Evolutionary conservation across 2,888 invertebrate species (phyloP).

Genomic region (Sthenelais limicola): DNA sequence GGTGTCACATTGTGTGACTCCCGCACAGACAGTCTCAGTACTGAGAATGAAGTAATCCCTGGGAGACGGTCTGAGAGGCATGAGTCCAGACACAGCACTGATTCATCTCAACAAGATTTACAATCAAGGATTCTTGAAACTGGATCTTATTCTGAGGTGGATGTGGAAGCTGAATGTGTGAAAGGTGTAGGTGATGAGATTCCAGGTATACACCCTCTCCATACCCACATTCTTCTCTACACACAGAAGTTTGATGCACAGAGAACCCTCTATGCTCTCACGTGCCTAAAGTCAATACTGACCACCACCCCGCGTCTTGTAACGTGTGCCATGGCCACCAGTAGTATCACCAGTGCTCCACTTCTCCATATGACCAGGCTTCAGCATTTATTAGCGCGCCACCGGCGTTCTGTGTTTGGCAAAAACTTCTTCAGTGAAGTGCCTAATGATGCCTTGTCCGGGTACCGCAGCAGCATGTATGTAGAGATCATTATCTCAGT

Average conservation of each 20-base stretch:
- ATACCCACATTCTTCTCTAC: conserved; percentile 86
- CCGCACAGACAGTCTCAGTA: not conserved
- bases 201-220: conserved; percentile 79
- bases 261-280: conserved; percentile 82
- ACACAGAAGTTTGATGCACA: conserved; percentile 84
- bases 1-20: not conserved
- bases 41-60: not conserved
- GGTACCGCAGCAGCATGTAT: conserved; percentile 84
- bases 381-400: conserved; percentile 80
- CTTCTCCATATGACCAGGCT: conserved; percentile 73
- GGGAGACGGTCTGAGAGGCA: no score
- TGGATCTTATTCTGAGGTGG: not conserved
- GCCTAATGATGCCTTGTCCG: conserved; percentile 78
- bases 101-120: not conserved
- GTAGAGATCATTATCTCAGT: conserved; percentile 82
- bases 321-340: conserved; percentile 83
- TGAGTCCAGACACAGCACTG: not conserved
- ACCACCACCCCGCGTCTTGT: conserved; percentile 81
- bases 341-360: conserved; percentile 76
- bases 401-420: conserved; percentile 85
- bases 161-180: conserved; percentile 29
- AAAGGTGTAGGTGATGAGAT: conserved; percentile 15
- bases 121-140: conserved; percentile 30
- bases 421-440: conserved; percentile 74
- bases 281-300: conserved; percentile 82